A percentile compares a stretch with the other conserved stretches of the same genome.
phyloP scores from a whole-genome alignment of 92 coral and sea anemone genomes.

The Zoanthus sansibaricus region DNA sequence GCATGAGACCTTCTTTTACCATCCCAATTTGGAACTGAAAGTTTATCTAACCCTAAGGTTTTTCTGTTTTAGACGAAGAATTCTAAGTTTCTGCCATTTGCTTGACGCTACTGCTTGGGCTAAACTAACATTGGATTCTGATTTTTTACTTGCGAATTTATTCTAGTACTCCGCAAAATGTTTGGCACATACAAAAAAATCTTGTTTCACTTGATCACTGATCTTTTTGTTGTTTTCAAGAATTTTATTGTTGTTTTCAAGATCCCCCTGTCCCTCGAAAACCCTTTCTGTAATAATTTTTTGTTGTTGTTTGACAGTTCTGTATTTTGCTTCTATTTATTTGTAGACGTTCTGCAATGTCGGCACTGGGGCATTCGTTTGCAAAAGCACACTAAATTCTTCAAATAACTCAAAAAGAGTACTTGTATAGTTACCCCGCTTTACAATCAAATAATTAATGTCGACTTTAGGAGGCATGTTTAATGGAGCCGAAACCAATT shows the following conservation, averaged over 20 bases:
- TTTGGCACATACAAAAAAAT: too few species aligned
- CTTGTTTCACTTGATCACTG: too few species aligned
- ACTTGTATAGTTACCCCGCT: too few species aligned
- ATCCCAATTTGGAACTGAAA: slow-evolving; percentile 70
- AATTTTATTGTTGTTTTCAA: neutral
- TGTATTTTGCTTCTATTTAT: too few species aligned
- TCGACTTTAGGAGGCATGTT: neutral
- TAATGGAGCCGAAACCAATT: too few species aligned
- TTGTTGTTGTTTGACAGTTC: too few species aligned
- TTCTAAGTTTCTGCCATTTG: slow-evolving; percentile 11
- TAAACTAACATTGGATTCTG: slow-evolving; percentile 17
- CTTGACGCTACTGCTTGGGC: slow-evolving; percentile 1
- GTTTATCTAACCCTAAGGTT: slow-evolving; percentile 13
- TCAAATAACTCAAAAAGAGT: neutral
- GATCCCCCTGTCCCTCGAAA: neutral
- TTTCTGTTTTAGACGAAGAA: neutral
- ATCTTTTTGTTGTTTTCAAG: too few species aligned
- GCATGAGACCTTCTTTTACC: slow-evolving; percentile 63
- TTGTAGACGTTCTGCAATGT: neutral
- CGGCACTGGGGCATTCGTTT: too few species aligned
- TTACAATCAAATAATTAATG: neutral
- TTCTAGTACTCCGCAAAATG: neutral
- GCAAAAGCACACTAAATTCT: neutral
- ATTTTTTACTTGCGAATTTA: neutral
- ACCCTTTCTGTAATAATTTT: too few species aligned